phyloP scores from a whole-genome alignment of 2,113 vertebrate genomes.

The Caracal caracal region DNA sequence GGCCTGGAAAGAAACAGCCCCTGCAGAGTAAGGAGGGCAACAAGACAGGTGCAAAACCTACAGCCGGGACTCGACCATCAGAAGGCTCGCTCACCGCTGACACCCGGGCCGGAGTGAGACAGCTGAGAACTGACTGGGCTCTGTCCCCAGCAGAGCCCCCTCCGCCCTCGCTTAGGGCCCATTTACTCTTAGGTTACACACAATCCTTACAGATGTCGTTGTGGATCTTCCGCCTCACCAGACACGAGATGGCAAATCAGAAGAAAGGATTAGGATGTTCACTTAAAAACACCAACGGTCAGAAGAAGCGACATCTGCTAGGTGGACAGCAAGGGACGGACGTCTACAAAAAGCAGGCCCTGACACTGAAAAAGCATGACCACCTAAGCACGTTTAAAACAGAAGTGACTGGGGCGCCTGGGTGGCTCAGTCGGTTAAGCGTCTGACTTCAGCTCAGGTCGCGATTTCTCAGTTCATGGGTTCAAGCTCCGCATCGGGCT shows the following conservation, averaged over 20 bases:
- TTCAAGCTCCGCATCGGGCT: no score
- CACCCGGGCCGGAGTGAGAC: not conserved
- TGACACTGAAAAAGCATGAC: not conserved
- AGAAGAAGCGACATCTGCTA: not conserved
- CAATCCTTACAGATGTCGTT: not conserved
- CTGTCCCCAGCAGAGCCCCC: not conserved
- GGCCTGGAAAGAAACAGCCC: not conserved
- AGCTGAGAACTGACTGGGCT: not conserved
- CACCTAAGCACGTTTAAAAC: not conserved
- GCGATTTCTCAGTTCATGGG: no score
- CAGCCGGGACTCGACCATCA: fast-evolving
- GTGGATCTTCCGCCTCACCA: no score
- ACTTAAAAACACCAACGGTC: not conserved
- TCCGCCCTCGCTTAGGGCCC: not conserved
- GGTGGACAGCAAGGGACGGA: not conserved
- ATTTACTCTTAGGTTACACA: no score
- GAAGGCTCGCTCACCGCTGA: not conserved
- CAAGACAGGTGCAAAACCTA: not conserved
- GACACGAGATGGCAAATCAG: not conserved
- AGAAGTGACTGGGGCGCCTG: not conserved
- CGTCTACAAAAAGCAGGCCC: not conserved
- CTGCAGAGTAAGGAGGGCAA: no score
- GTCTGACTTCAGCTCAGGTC: no score
- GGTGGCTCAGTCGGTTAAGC: no score
- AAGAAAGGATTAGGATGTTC: no score